These are phyloP conservation scores for Muscicapa striata DNA, from an alignment of 2,797 vertebrate species.

Conservation along the genomic window DNA sequence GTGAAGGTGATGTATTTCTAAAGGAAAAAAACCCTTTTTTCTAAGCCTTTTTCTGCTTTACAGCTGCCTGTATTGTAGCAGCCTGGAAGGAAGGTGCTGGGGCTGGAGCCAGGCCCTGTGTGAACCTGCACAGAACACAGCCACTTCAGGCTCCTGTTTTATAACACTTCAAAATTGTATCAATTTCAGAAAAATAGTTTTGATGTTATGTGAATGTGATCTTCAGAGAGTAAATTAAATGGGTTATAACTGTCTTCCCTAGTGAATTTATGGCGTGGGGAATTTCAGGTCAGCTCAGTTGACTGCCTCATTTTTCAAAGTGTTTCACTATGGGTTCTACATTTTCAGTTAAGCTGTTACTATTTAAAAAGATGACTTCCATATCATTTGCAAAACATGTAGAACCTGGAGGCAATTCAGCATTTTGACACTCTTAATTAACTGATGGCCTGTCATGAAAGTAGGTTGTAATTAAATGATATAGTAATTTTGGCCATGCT, in stretches of 20 bases:
- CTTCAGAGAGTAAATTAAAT: conserved; percentile 21
- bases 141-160: background rate
- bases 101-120: background rate
- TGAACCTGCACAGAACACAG: background rate
- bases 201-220: background rate
- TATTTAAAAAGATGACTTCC: conserved; percentile 58
- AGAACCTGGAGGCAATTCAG: conserved; percentile 55
- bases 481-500: conserved; percentile 33
- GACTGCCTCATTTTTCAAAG: conserved; percentile 46
- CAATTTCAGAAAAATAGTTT: background rate
- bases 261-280: background rate
- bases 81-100: background rate
- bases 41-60: background rate
- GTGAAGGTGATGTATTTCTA: background rate
- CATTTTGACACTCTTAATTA: conserved; percentile 67
- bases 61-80: background rate
- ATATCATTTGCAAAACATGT: conserved; percentile 40
- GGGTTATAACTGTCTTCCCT: background rate
- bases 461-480: conserved; percentile 57
- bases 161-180: background rate
- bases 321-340: background rate
- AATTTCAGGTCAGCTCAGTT: background rate
- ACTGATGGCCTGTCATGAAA: conserved; percentile 48
- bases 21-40: background rate
- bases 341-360: conserved; percentile 41